Percentiles rank a stretch among this genome's conserved stretches.
phyloP scores from a whole-genome alignment of 2,888 invertebrate genomes.

The Hedychridium roseum region DNA sequence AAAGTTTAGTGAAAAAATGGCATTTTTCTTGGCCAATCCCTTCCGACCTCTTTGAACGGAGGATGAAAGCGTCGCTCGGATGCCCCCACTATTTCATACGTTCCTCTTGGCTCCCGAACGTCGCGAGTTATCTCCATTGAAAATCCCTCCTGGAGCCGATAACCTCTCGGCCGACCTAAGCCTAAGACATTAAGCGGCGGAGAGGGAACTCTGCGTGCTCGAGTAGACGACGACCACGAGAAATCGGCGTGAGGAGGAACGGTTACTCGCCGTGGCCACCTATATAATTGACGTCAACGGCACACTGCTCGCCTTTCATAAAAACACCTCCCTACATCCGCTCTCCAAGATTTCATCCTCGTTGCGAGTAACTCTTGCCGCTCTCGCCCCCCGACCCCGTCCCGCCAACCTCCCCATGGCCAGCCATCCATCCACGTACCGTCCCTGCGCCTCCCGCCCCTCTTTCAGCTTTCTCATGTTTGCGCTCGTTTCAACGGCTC shows the following conservation, averaged over 20 bases:
- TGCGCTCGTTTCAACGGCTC: no score
- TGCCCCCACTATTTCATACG: no score
- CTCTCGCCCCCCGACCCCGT: conserved; percentile 6
- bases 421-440: conserved; percentile 9
- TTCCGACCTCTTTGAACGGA: no score
- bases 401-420: conserved; percentile 8
- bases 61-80: no score
- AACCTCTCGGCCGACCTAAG: conserved; percentile 58
- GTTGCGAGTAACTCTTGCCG: conserved; percentile 19
- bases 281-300: conserved; percentile 63
- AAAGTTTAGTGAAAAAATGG: no score
- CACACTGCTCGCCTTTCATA: conserved; percentile 62
- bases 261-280: conserved; percentile 58
- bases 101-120: no score
- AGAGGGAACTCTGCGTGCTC: conserved; percentile 45
- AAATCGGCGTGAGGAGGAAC: conserved; percentile 33
- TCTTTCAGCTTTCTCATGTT: no score
- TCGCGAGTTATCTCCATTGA: conserved; percentile 57
- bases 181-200: conserved; percentile 61
- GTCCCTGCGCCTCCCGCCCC: conserved; percentile 4
- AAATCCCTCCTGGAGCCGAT: conserved; percentile 58
- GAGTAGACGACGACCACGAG: conserved; percentile 14
- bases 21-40: no score
- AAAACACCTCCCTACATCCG: conserved; percentile 63
- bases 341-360: conserved; percentile 51